These are phyloP conservation scores for Gambusia holbrooki DNA, from an alignment of 2,113 vertebrate genomes.

Conservation along the genomic window DNA sequence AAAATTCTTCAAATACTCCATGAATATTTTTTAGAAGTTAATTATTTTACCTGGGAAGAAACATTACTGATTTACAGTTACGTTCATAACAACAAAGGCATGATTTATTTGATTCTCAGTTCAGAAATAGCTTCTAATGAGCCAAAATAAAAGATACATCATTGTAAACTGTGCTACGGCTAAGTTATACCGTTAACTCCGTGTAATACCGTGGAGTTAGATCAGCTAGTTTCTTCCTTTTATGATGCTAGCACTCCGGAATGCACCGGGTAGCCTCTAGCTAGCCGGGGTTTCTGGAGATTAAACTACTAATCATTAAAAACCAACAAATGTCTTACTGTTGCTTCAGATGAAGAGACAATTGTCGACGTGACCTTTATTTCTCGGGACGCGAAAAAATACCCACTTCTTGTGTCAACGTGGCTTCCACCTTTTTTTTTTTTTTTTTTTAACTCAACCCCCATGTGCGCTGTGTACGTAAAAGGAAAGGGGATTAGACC, in stretches of 20 bases:
- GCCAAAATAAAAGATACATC: not conserved
- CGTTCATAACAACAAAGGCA: not conserved
- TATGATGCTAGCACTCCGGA: constrained; percentile 20
- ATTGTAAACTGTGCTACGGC: not conserved
- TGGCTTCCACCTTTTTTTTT: constrained; percentile 65
- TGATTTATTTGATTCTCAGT: not conserved
- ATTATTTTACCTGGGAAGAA: not conserved
- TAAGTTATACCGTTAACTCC: not conserved
- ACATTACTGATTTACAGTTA: not conserved
- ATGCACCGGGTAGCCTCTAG: constrained; percentile 1
- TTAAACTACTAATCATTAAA: not conserved
- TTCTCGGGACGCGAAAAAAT: not conserved
- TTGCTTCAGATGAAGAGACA: not conserved
- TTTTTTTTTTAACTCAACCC: not conserved
- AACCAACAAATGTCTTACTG: constrained; percentile 19
- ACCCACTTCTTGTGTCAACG: constrained; percentile 63
- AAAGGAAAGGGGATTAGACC: constrained; percentile 17
- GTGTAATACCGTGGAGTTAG: not conserved
- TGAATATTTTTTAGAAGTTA: not conserved
- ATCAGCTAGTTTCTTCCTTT: not conserved
- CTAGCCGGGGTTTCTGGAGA: constrained; percentile 26
- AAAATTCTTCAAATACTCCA: not conserved
- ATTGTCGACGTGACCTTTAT: not conserved
- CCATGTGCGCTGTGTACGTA: not conserved
- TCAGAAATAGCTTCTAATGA: not conserved